A percentile compares a stretch with the other conserved stretches of the same genome.
Evolutionary conservation across 1,140 invertebrate species (phyloP).

Genomic region (Heliconius eleuchia): DNA sequence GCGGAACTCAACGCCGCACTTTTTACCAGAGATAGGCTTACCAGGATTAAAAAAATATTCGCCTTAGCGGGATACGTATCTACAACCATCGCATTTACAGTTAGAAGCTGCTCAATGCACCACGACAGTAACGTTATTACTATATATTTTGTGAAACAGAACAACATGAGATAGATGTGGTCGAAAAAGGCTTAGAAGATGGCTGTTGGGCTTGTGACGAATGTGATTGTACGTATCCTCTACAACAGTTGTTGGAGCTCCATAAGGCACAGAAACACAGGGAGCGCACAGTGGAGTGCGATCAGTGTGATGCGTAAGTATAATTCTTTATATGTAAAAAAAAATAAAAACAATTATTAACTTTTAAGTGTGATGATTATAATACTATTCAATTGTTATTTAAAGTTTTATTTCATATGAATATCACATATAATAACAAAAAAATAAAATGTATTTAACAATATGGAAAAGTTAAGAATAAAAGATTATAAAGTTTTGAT

Average conservation of each 20-base stretch:
- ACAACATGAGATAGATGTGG: background rate
- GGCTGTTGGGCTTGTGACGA: conserved; percentile 83
- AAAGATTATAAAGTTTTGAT: too few species aligned
- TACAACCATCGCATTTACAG: too few species aligned
- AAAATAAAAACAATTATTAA: too few species aligned
- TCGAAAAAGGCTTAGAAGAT: conserved; percentile 31
- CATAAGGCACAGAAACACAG: conserved; percentile 84
- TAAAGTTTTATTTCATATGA: too few species aligned
- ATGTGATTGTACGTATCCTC: conserved; percentile 87
- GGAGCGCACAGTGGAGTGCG: conserved; percentile 83
- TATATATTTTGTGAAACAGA: conserved; percentile 16
- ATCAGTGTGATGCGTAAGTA: conserved; percentile 82
- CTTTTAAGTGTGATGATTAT: too few species aligned
- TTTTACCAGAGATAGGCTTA: too few species aligned
- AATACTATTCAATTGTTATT: too few species aligned
- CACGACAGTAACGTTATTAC: background rate
- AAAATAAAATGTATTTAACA: background rate
- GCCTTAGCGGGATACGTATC: too few species aligned
- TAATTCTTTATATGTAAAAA: background rate
- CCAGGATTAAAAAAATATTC: too few species aligned
- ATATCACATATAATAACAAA: background rate
- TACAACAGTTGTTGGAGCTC: conserved; percentile 86
- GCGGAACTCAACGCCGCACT: too few species aligned
- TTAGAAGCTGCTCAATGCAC: too few species aligned
- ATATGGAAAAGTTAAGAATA: too few species aligned